phyloP scores from a whole-genome alignment of 2,888 invertebrate genomes.

The Acholoe squamosa region DNA sequence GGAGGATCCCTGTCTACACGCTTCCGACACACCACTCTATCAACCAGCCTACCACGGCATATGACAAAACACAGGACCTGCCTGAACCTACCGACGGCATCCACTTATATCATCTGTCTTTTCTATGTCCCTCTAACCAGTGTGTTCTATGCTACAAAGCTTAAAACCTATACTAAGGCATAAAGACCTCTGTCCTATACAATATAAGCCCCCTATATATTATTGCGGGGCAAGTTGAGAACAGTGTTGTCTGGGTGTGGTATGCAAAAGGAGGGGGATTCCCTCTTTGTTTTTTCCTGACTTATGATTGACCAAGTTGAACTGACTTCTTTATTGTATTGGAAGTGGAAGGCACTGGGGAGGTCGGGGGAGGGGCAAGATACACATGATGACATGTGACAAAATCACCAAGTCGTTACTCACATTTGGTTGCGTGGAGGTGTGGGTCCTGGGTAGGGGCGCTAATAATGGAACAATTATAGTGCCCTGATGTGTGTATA shows the following conservation, averaged over 20 bases:
- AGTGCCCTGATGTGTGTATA: constrained; percentile 17
- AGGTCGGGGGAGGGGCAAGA: too few species aligned
- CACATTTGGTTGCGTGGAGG: not conserved
- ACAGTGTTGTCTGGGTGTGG: too few species aligned
- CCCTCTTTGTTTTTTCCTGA: too few species aligned
- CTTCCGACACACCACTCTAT: not conserved
- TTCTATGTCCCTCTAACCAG: not conserved
- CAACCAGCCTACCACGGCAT: not conserved
- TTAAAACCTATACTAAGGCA: too few species aligned
- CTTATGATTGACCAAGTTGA: too few species aligned
- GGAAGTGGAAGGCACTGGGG: not conserved
- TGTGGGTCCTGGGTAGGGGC: not conserved
- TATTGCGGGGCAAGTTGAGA: too few species aligned
- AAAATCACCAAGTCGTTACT: not conserved
- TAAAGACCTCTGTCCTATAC: too few species aligned
- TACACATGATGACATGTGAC: not conserved
- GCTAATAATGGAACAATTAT: constrained; percentile 21
- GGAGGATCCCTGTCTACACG: not conserved
- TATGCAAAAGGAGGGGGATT: too few species aligned
- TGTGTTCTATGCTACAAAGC: too few species aligned
- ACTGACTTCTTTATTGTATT: too few species aligned
- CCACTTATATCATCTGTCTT: not conserved
- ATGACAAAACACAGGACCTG: not conserved
- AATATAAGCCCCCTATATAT: too few species aligned
- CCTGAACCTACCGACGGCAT: not conserved